Conservation (phyloP, 2,797 vertebrate genomes). For the Hemibagrus guttatus region DNA sequence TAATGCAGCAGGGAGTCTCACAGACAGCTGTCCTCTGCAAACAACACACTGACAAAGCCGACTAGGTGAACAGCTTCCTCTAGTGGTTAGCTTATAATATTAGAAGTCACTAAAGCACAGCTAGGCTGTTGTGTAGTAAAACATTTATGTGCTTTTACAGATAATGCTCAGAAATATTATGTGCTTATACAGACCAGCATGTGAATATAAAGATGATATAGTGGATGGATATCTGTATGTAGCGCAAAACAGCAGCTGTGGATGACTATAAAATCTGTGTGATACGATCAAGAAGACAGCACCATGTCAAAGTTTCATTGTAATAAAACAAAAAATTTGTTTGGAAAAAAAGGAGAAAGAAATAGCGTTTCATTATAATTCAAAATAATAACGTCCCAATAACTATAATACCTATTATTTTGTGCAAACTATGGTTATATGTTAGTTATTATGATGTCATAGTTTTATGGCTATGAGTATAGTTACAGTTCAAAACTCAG, state of each 20-base stretch:
- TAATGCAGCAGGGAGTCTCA: constrained; percentile 61
- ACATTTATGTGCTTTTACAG: no score
- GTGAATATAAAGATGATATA: neutral
- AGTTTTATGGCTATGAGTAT: neutral
- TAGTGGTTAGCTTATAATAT: constrained; percentile 45
- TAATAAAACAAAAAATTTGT: no score
- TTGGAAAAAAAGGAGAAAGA: neutral
- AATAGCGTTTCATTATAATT: neutral
- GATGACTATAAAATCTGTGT: neutral
- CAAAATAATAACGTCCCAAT: neutral
- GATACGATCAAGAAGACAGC: neutral
- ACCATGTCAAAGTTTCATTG: neutral
- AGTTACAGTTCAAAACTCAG: neutral
- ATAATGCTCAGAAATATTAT: neutral
- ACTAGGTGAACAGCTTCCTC: constrained; percentile 55
- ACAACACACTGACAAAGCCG: constrained; percentile 1
- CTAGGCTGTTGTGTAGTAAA: no score
- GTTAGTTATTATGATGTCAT: neutral
- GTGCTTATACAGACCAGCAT: neutral
- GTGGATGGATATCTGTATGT: neutral
- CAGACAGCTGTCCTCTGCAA: constrained; percentile 56
- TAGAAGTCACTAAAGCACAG: constrained; percentile 15
- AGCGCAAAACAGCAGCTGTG: neutral
- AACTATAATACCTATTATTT: neutral
- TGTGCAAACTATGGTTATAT: neutral